Conservation (phyloP, 2,888 invertebrate genomes). For the Ormyrus rosae region DNA sequence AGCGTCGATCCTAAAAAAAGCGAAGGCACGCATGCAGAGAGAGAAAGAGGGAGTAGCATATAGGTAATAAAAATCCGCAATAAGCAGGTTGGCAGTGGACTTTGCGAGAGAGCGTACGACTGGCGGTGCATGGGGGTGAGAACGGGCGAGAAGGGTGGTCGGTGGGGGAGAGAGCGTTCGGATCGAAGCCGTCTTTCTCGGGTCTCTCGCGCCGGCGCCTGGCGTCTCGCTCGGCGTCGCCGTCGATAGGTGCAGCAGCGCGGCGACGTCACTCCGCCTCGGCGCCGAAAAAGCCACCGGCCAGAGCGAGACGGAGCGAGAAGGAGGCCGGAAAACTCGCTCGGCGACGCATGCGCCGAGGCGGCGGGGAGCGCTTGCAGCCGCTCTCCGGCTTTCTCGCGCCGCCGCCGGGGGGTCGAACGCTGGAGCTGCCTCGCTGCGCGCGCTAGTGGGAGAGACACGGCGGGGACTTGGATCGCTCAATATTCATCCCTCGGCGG, state of each 20-base stretch:
- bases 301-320: background rate
- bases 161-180: constrained; percentile 5
- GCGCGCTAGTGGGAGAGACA: constrained; percentile 52
- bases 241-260: constrained; percentile 35
- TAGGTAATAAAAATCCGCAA: constrained; percentile 5
- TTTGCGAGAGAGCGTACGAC: background rate
- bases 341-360: background rate
- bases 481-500: constrained; percentile 75
- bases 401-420: background rate
- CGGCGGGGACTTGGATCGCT: constrained; percentile 63
- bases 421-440: too few species aligned
- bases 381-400: background rate
- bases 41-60: background rate
- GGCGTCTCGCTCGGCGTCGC: constrained; percentile 1
- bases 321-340: background rate
- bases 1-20: too few species aligned
- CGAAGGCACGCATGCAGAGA: too few species aligned
- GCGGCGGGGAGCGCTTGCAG: background rate
- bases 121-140: too few species aligned
- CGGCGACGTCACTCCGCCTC: background rate
- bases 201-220: constrained; percentile 4
- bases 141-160: background rate
- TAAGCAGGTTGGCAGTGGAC: constrained; percentile 1
- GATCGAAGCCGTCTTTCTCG: too few species aligned
- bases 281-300: background rate